Conservation (phyloP, 2,113 vertebrate genomes). For the Oenanthe oenanthe region DNA sequence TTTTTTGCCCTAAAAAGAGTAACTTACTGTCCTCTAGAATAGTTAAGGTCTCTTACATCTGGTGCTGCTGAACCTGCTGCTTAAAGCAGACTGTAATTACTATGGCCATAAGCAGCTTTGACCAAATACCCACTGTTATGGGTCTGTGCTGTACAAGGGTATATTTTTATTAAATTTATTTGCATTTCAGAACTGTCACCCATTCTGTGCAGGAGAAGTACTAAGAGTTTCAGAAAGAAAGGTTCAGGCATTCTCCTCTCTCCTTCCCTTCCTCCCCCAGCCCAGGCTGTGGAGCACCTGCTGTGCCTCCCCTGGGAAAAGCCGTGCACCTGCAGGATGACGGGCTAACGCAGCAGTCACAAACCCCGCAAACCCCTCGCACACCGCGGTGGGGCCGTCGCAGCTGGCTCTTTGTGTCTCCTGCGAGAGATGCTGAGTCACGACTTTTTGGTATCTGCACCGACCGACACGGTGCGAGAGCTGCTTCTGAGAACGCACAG, state of each 20-base stretch:
- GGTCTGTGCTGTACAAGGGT: neutral
- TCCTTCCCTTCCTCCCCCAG: no score
- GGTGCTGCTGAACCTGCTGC: neutral
- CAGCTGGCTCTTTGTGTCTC: neutral
- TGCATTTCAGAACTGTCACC: neutral
- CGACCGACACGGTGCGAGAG: neutral
- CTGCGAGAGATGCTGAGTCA: neutral
- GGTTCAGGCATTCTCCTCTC: neutral
- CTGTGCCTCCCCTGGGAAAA: neutral
- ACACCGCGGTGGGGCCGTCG: rapidly evolving
- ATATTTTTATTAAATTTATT: neutral
- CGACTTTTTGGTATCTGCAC: neutral
- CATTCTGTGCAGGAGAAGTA: neutral
- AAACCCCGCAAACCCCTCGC: neutral
- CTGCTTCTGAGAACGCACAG: neutral
- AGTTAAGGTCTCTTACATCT: neutral
- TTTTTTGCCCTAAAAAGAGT: neutral
- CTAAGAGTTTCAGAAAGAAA: neutral
- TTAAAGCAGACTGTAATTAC: neutral
- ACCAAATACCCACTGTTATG: neutral
- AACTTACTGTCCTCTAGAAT: neutral
- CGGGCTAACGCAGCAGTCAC: neutral
- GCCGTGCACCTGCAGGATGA: neutral
- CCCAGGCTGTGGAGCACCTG: rapidly evolving
- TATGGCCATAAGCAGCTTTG: neutral